Evolutionary conservation across 2,888 invertebrate genomes (phyloP).

Genomic region (Cepaea hortensis): DNA sequence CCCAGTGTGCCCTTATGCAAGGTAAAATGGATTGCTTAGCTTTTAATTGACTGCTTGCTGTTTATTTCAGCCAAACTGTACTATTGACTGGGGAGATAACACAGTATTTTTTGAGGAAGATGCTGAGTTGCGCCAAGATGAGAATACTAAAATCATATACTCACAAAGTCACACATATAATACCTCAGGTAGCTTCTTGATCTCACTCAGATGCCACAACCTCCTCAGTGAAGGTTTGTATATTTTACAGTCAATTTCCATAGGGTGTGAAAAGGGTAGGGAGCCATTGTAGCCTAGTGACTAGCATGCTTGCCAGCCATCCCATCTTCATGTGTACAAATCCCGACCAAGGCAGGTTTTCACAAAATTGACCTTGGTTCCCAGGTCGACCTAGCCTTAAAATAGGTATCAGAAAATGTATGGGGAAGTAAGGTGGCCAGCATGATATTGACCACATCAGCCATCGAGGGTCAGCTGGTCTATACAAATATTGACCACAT

Average conservation of each 20-base stretch:
- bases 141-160: background rate
- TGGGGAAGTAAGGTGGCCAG: too few species aligned
- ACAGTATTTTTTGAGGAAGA: background rate
- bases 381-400: too few species aligned
- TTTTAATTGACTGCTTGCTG: background rate
- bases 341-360: too few species aligned
- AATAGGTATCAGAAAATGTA: too few species aligned
- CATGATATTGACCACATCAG: too few species aligned
- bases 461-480: too few species aligned
- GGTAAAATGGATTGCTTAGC: too few species aligned
- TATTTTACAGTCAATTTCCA: background rate
- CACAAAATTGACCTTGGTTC: too few species aligned
- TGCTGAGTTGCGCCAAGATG: background rate
- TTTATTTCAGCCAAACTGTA: slow-evolving; percentile 14
- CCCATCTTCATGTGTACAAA: too few species aligned
- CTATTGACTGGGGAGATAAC: slow-evolving; percentile 24
- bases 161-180: background rate
- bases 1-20: too few species aligned
- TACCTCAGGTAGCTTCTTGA: background rate
- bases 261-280: background rate
- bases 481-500: too few species aligned
- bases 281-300: background rate
- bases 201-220: background rate
- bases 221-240: background rate
- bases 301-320: too few species aligned